Evolutionary conservation across 2,797 vertebrate genomes (phyloP).

Genomic region (Taenioides sp.): DNA sequence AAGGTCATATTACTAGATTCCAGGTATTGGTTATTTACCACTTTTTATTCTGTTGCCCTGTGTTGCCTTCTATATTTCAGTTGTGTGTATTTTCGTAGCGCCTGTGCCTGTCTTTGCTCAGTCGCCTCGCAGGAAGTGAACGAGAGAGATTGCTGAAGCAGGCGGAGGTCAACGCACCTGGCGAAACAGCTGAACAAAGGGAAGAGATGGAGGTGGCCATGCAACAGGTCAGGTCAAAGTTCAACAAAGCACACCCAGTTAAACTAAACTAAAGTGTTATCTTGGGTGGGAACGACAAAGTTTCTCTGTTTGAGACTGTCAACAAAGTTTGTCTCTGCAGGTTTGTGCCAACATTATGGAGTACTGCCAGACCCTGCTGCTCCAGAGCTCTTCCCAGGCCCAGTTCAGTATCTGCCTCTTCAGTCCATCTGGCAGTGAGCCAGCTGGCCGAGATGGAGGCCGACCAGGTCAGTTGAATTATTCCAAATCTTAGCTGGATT

Average conservation of each 20-base stretch:
- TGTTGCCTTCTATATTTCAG: background rate
- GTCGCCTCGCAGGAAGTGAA: conserved; percentile 90
- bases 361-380: conserved; percentile 92
- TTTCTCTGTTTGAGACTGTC: background rate
- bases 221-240: conserved; percentile 84
- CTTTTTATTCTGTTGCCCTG: background rate
- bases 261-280: background rate
- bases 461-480: conserved; percentile 79
- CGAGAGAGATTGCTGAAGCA: conserved; percentile 87
- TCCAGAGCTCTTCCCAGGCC: conserved; percentile 87
- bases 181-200: conserved; percentile 83
- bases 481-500: background rate
- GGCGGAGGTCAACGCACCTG: conserved; percentile 78
- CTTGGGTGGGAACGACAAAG: background rate
- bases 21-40: conserved; percentile 77
- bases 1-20: conserved; percentile 92
- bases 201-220: conserved; percentile 93
- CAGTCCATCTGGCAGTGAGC: conserved; percentile 90
- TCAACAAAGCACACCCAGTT: background rate
- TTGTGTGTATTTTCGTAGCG: conserved; percentile 70
- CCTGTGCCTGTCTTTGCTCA: conserved; percentile 88
- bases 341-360: conserved; percentile 98
- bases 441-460: conserved; percentile 84
- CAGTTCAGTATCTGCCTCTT: conserved; percentile 93
- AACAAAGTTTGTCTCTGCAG: conserved; percentile 63